phyloP scores from a whole-genome alignment of 2,113 vertebrate species.

The Elephantulus edwardii region DNA sequence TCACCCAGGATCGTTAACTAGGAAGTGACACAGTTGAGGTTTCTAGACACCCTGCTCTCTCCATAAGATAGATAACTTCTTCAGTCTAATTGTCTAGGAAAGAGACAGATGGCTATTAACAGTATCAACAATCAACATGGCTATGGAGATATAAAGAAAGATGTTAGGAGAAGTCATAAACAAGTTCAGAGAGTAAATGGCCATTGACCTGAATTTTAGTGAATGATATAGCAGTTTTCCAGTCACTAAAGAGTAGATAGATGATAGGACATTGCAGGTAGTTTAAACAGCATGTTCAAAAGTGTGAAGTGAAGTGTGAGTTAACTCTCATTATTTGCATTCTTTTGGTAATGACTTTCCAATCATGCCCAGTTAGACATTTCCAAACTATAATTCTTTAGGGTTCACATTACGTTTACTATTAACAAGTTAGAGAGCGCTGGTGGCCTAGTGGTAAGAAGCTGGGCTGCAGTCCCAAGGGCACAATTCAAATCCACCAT shows the following conservation, averaged over 20 bases:
- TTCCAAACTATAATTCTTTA: not conserved
- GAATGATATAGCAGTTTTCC: not conserved
- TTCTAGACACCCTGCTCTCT: not conserved
- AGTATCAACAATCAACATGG: not conserved
- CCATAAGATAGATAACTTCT: slow-evolving; percentile 1
- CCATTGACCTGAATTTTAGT: not conserved
- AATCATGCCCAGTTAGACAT: not conserved
- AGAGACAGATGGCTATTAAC: not conserved
- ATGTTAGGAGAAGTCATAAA: not conserved
- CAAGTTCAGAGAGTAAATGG: not conserved
- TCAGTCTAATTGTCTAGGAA: not conserved
- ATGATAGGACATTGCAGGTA: not conserved
- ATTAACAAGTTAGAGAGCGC: not conserved
- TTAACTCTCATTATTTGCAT: not conserved
- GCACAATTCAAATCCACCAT: no score
- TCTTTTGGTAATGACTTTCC: not conserved
- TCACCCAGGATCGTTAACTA: not conserved
- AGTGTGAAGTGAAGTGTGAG: not conserved
- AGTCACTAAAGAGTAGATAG: not conserved
- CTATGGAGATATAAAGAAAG: not conserved
- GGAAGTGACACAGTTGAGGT: not conserved
- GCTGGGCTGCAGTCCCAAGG: no score
- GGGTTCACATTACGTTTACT: not conserved
- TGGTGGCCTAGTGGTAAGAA: no score
- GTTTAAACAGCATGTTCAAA: not conserved